phyloP scores from a whole-genome alignment of 2,888 invertebrate species.

The Dryobota labecula region DNA sequence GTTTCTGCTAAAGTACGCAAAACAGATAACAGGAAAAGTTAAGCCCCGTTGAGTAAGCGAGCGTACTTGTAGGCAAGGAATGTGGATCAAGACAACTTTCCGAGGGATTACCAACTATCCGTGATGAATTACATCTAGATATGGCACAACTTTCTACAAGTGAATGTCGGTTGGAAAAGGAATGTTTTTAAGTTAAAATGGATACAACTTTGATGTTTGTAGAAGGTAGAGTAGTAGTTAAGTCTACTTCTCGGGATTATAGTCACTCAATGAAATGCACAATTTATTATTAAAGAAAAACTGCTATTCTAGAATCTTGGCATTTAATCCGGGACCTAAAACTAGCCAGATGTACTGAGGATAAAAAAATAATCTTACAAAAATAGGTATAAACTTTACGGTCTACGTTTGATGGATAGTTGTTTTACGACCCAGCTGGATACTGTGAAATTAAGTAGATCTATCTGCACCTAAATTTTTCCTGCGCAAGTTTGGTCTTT shows the following conservation, averaged over 20 bases:
- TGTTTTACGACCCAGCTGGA: conserved; percentile 33
- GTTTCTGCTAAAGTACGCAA: conserved; percentile 54
- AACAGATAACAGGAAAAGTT: conserved; percentile 78
- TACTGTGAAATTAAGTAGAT: conserved; percentile 9
- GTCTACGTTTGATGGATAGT: conserved; percentile 25
- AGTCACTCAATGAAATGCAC: too few species aligned
- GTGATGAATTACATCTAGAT: conserved; percentile 49
- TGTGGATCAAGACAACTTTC: conserved; percentile 59
- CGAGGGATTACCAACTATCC: conserved; percentile 57
- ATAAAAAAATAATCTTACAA: conserved; percentile 28
- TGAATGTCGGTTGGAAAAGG: conserved; percentile 7
- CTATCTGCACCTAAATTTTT: too few species aligned
- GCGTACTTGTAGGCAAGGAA: conserved; percentile 51
- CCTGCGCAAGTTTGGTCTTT: too few species aligned
- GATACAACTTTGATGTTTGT: conserved; percentile 12
- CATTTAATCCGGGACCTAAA: not conserved
- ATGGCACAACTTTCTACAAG: conserved; percentile 21
- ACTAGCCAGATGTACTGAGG: conserved; percentile 21
- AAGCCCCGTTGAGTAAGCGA: conserved; percentile 67
- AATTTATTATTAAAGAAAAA: not conserved
- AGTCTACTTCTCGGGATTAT: not conserved
- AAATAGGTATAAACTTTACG: conserved; percentile 18
- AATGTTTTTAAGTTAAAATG: conserved; percentile 6
- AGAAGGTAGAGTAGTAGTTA: not conserved
- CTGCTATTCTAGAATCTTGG: not conserved